Evolutionary conservation across 1,140 invertebrate genomes (phyloP).

Genomic region (Marisa cornuarietis): DNA sequence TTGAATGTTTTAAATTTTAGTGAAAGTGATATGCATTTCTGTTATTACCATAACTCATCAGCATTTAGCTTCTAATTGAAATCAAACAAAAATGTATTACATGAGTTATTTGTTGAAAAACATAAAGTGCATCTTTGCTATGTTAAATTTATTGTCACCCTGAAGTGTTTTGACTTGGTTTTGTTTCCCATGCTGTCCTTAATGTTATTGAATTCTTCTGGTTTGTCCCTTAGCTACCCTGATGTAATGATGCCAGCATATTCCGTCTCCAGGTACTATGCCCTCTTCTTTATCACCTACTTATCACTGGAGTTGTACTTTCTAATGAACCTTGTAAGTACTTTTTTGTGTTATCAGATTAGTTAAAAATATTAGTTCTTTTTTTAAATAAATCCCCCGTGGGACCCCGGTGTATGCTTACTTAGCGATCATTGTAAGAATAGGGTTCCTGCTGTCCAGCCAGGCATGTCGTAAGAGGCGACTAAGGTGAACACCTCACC

Average conservation of each 20-base stretch:
- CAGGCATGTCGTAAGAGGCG: no score
- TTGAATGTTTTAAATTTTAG: background rate
- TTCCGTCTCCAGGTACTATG: conserved; percentile 80
- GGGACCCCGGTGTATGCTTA: no score
- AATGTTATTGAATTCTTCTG: background rate
- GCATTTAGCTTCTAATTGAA: background rate
- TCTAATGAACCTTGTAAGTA: conserved; percentile 86
- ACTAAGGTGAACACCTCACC: no score
- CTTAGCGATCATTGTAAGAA: no score
- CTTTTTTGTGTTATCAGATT: background rate
- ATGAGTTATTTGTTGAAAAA: no score
- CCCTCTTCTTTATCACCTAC: conserved; percentile 88
- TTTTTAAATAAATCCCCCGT: no score
- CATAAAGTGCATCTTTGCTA: no score
- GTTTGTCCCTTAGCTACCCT: conserved; percentile 76
- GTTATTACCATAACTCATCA: background rate
- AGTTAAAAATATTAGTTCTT: background rate
- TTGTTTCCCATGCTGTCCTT: no score
- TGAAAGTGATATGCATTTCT: background rate
- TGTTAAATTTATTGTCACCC: no score
- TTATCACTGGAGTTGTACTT: conserved; percentile 86
- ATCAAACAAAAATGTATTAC: background rate
- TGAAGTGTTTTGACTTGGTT: no score
- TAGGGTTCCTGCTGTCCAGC: no score
- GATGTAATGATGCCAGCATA: conserved; percentile 95